phyloP scores from a whole-genome alignment of 1,140 invertebrate species.

The Fopius arisanus region DNA sequence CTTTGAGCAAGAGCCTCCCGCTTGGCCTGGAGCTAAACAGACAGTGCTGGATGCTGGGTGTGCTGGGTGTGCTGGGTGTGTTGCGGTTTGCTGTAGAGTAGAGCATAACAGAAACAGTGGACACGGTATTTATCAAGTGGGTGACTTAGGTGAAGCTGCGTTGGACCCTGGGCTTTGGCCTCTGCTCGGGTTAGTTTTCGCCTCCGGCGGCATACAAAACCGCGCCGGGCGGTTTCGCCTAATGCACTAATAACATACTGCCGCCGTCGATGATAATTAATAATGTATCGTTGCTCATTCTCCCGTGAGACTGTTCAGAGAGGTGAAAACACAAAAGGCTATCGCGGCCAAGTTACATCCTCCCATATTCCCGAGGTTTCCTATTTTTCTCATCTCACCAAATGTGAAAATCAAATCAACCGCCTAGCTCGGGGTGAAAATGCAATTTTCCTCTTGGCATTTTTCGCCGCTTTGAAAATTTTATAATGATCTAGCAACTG shows the following conservation, averaged over 20 bases:
- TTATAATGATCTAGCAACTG: too few species aligned
- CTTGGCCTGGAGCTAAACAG: constrained; percentile 19
- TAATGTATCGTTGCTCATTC: constrained; percentile 43
- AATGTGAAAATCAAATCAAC: too few species aligned
- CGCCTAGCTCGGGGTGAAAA: too few species aligned
- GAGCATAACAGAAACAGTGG: constrained; percentile 32
- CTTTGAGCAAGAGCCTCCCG: constrained; percentile 45
- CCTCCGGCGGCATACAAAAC: constrained; percentile 37
- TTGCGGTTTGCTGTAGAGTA: constrained; percentile 18
- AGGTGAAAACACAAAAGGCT: neutral
- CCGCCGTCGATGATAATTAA: constrained; percentile 57
- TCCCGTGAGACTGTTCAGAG: neutral
- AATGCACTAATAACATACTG: constrained; percentile 61
- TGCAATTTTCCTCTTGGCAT: too few species aligned
- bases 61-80: too few species aligned
- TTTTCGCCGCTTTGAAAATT: too few species aligned
- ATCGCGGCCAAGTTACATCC: too few species aligned
- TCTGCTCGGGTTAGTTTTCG: constrained; percentile 26
- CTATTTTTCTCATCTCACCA: too few species aligned
- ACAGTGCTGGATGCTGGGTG: constrained; percentile 11
- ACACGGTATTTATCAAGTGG: constrained; percentile 52
- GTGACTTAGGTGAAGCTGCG: constrained; percentile 44
- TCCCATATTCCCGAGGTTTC: too few species aligned
- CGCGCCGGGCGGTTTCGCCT: constrained; percentile 56
- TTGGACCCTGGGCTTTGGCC: constrained; percentile 26